phyloP scores from a whole-genome alignment of 2,797 vertebrate species.

The Austrolebias charrua region DNA sequence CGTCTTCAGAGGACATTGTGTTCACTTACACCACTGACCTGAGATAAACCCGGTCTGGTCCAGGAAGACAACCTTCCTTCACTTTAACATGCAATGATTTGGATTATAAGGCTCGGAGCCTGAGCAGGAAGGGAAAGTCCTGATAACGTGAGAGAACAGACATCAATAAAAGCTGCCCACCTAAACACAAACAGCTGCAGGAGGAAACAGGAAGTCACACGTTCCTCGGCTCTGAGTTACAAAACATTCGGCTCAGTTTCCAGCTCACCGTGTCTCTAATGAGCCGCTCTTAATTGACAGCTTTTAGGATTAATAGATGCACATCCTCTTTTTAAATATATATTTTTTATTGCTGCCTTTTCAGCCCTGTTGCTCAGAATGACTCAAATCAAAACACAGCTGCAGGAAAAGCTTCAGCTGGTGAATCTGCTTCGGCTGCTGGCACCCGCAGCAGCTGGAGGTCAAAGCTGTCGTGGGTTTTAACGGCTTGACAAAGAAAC shows the following conservation, averaged over 20 bases:
- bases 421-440: not conserved
- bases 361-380: not conserved
- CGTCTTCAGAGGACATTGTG: not conserved
- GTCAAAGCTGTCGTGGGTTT: not conserved
- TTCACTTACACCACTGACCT: not conserved
- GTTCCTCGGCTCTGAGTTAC: conserved; percentile 14
- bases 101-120: not conserved
- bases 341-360: not conserved
- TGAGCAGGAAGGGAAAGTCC: not conserved
- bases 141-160: not conserved
- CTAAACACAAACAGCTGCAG: not conserved
- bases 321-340: not conserved
- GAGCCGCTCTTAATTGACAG: conserved; percentile 17
- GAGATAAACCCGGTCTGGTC: not conserved
- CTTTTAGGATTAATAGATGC: conserved; percentile 19
- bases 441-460: not conserved
- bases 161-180: not conserved
- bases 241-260: conserved; percentile 8
- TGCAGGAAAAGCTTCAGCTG: not conserved
- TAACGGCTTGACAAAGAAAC: too few relatives aligned
- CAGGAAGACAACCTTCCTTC: not conserved
- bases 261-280: not conserved
- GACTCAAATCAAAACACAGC: not conserved
- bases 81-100: not conserved
- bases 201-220: conserved; percentile 1